A percentile compares a stretch with the other conserved stretches of the same genome.
These are phyloP conservation scores for Leptinotarsa undecemlineata DNA, from an alignment of 1,140 invertebrate genomes.

Conservation along the genomic window DNA sequence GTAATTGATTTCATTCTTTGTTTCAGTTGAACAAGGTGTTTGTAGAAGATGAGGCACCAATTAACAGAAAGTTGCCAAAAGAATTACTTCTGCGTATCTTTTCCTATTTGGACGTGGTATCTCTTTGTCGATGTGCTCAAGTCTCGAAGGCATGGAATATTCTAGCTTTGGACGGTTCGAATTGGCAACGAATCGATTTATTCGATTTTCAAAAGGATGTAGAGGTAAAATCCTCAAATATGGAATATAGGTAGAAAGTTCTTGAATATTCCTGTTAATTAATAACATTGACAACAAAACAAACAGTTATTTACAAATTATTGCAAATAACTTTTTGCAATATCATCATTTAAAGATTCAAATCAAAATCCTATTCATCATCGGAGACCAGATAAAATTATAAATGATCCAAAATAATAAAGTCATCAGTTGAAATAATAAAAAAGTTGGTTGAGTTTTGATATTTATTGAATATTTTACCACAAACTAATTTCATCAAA, in stretches of 20 bases:
- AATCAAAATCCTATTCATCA: too few species aligned
- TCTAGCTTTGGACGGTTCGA: conserved; percentile 95
- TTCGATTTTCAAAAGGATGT: conserved; percentile 99
- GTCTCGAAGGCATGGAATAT: conserved; percentile 96
- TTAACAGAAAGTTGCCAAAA: conserved; percentile 95
- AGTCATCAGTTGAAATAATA: too few species aligned
- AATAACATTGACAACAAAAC: too few species aligned
- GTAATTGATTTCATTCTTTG: conserved; percentile 4
- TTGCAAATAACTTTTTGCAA: too few species aligned
- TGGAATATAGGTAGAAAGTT: conserved; percentile 14
- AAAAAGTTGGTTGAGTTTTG: too few species aligned
- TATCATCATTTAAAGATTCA: too few species aligned
- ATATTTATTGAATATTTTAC: too few species aligned
- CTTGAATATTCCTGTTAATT: too few species aligned
- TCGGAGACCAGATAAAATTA: too few species aligned
- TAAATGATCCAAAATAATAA: too few species aligned
- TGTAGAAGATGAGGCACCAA: conserved; percentile 80
- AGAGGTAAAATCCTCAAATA: conserved; percentile 68
- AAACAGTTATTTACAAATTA: too few species aligned
- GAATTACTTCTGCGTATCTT: conserved; percentile 94
- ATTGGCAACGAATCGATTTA: conserved; percentile 98
- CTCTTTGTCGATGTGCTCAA: conserved; percentile 97
- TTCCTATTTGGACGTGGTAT: conserved; percentile 97
- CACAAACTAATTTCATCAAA: too few species aligned
- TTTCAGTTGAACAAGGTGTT: conserved; percentile 52